Evolutionary conservation across 2,113 vertebrate species (phyloP), one percentile per base, ranked within the genome.

Genomic region (Collichthys lucidus): DNA sequence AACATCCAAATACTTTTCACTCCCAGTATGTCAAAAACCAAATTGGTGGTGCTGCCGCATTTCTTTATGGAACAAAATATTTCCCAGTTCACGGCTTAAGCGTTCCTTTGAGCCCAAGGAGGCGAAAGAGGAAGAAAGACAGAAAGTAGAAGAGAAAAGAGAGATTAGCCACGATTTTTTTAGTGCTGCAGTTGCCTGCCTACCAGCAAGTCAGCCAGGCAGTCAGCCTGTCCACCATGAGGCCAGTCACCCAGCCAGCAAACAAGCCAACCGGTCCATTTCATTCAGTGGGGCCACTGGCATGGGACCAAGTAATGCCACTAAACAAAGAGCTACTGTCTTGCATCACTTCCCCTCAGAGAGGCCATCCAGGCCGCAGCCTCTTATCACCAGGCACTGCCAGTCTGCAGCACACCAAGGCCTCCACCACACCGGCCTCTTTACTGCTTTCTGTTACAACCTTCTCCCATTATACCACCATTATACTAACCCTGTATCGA

Each of bases 251-350:
- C 90, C 89, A 88, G 86, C 83, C 84, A 86, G 91, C 83, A 87
- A 93, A 87, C 91, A 89, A 93, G 91, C 90, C 91, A 91, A 90
- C 88, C 90, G 87, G 77, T 85, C 84, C 86, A 64, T 91, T 93
- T 91, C 89, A 92, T 94, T 95, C 91, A 93, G 85, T 59, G 73
- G 85, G 91, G 87, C 88, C 91, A 84, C 79, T 94, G 95, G 92
- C 94, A 94, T 40, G 87, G 91, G 90, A 93, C 94, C 92, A 92
- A 93, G 88, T 94, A 90, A 91, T 92, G 80, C 77, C 92, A 86
- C 92, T 59, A 90, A 93, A 96, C 95, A 96, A 96, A 95, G 95
- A 92, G 86, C 94, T 80, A 94, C 91, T 96, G 95, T 96, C 92
- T 93, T 94, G 92, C 93, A 94, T 94, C 94, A 94, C 90, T 94